Evolutionary conservation across 1,140 invertebrate species (phyloP).

Genomic region (Drosophila virilis): DNA sequence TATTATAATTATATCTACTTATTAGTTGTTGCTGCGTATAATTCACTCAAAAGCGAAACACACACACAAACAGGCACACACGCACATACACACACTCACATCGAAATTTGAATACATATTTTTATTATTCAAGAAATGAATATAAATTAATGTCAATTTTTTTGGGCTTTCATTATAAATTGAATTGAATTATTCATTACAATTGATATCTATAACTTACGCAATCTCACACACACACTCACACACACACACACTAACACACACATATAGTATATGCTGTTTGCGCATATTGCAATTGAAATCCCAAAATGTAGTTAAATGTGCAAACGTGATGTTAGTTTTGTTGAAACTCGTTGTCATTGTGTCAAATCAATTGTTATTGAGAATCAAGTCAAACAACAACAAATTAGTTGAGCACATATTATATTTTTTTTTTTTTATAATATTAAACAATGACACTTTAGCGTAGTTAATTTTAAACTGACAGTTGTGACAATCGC

Average conservation of each 20-base stretch:
- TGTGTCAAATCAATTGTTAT: slow-evolving; percentile 34
- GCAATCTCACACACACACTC: background rate
- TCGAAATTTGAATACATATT: slow-evolving; percentile 31
- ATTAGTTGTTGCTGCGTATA: slow-evolving; percentile 40
- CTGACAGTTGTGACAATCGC: slow-evolving; percentile 32
- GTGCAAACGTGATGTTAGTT: slow-evolving; percentile 60
- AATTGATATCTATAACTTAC: slow-evolving; percentile 1
- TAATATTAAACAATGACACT: slow-evolving; percentile 14
- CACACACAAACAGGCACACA: slow-evolving; percentile 1
- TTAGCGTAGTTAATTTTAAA: slow-evolving; percentile 13
- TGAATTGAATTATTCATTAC: slow-evolving; percentile 28
- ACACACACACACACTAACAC: slow-evolving; percentile 10
- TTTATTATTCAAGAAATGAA: slow-evolving; percentile 18
- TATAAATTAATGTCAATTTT: slow-evolving; percentile 28
- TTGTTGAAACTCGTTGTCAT: slow-evolving; percentile 36
- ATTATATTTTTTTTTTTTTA: slow-evolving; percentile 6
- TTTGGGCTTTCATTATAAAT: slow-evolving; percentile 17
- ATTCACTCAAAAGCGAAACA: slow-evolving; percentile 8
- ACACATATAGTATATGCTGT: background rate
- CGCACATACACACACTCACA: slow-evolving; percentile 9
- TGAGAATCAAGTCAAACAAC: slow-evolving; percentile 27
- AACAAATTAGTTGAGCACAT: slow-evolving; percentile 55
- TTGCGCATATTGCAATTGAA: slow-evolving; percentile 7
- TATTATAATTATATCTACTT: slow-evolving; percentile 26
- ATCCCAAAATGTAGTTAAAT: slow-evolving; percentile 33